These are phyloP conservation scores for Mythimna impura DNA, from an alignment of 2,888 invertebrate species.

Conservation along the genomic window DNA sequence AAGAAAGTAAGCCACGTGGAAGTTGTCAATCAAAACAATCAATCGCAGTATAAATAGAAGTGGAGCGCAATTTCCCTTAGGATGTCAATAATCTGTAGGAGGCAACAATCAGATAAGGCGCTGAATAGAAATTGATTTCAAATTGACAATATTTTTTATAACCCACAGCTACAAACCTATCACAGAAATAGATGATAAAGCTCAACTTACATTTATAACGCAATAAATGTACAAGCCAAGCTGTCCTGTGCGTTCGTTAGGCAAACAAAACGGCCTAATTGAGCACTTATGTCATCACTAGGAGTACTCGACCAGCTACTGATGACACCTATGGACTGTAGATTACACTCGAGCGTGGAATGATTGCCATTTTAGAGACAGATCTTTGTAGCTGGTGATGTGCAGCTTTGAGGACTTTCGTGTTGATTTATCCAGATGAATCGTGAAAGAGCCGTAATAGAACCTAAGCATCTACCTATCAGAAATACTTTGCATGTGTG, in stretches of 20 bases:
- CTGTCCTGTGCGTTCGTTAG: constrained; percentile 58
- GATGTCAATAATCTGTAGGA: constrained; percentile 44
- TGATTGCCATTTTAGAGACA: constrained; percentile 27
- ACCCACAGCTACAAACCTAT: not conserved
- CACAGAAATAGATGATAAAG: constrained; percentile 21
- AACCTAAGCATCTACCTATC: constrained; percentile 15
- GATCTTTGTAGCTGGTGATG: constrained; percentile 45
- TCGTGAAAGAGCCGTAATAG: constrained; percentile 44
- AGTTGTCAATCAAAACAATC: constrained; percentile 52
- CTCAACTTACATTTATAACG: constrained; percentile 30
- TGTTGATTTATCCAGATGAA: constrained; percentile 65
- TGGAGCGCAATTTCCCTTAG: constrained; percentile 52
- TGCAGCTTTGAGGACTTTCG: constrained; percentile 62
- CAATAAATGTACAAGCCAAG: constrained; percentile 61
- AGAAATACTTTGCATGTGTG: not conserved
- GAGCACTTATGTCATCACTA: constrained; percentile 72
- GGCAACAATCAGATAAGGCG: constrained; percentile 35
- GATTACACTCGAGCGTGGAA: constrained; percentile 20
- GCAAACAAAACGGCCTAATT: constrained; percentile 74
- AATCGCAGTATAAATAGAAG: constrained; percentile 28
- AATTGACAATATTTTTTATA: constrained; percentile 30
- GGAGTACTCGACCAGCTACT: constrained; percentile 47
- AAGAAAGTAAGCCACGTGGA: constrained; percentile 38
- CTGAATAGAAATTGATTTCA: constrained; percentile 50
- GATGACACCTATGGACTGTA: constrained; percentile 32